Evolutionary conservation across 2,797 vertebrate species (phyloP).

Genomic region (Synanceia verrucosa): DNA sequence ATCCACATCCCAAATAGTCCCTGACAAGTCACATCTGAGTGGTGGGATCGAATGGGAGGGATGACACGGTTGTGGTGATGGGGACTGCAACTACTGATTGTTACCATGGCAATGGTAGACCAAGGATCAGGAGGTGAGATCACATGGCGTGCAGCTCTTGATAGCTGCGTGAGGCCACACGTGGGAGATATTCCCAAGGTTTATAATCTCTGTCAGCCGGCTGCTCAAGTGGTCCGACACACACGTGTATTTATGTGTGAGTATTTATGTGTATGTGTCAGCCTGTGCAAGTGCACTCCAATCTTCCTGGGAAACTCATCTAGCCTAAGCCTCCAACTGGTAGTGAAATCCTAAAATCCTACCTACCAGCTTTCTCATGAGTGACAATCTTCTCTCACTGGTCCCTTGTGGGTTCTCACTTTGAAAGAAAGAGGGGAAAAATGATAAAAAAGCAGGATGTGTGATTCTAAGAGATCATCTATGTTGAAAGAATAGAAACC

Average conservation of each 20-base stretch:
- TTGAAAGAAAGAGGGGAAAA: neutral
- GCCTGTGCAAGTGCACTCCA: slow-evolving; percentile 39
- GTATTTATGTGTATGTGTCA: slow-evolving; percentile 13
- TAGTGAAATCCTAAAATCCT: slow-evolving; percentile 74
- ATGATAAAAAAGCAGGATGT: slow-evolving; percentile 25
- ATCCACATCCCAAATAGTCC: slow-evolving; percentile 61
- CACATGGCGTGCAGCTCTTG: slow-evolving; percentile 52
- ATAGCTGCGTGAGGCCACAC: slow-evolving; percentile 69
- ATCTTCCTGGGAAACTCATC: slow-evolving; percentile 73
- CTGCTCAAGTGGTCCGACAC: slow-evolving; percentile 54
- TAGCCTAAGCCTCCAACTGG: slow-evolving; percentile 76
- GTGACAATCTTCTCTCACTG: slow-evolving; percentile 69
- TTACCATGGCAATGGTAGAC: slow-evolving; percentile 71
- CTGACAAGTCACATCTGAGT: slow-evolving; percentile 70
- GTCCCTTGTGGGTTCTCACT: slow-evolving; percentile 46
- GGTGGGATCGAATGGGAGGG: slow-evolving; percentile 23
- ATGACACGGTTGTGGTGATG: neutral
- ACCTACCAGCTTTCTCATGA: slow-evolving; percentile 70
- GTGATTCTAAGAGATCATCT: slow-evolving; percentile 36
- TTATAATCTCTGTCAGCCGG: slow-evolving; percentile 74
- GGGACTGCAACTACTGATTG: slow-evolving; percentile 55
- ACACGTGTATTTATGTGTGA: slow-evolving; percentile 18
- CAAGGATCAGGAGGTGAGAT: slow-evolving; percentile 71
- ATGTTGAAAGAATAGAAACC: slow-evolving; percentile 26
- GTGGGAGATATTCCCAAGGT: slow-evolving; percentile 65